Percentiles rank a stretch among this genome's conserved stretches.
These are phyloP conservation scores for Enteromius treurensis DNA, from an alignment of 2,797 vertebrate species.

Conservation along the genomic window DNA sequence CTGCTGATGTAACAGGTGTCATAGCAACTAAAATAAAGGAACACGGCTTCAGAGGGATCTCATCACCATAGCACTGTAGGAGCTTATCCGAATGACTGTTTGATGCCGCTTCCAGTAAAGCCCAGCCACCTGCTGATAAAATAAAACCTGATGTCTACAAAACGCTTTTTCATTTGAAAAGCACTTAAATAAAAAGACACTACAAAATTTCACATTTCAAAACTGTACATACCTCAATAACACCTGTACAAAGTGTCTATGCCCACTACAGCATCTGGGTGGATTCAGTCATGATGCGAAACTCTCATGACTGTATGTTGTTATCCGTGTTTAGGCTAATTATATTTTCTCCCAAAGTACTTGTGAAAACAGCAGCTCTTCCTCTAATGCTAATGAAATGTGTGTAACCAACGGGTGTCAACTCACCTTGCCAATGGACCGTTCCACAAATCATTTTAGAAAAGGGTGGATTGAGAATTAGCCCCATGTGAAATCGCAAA, in stretches of 20 bases:
- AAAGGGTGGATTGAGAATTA: constrained; percentile 14
- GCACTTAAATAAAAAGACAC: not conserved
- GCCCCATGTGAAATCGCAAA: not conserved
- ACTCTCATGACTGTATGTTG: not conserved
- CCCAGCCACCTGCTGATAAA: not conserved
- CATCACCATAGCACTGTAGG: constrained; percentile 1
- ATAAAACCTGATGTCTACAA: not conserved
- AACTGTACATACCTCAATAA: constrained; percentile 22
- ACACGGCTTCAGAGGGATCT: constrained; percentile 25
- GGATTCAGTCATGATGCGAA: constrained; percentile 19
- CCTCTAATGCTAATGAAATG: constrained; percentile 51
- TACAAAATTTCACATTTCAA: not conserved
- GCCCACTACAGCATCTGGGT: constrained; percentile 3
- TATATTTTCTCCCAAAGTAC: not conserved
- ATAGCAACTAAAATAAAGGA: constrained; percentile 38
- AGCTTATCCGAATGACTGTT: constrained; percentile 14
- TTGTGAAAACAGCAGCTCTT: constrained; percentile 44
- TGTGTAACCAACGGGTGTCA: constrained; percentile 40
- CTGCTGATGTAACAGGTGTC: constrained; percentile 55
- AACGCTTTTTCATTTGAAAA: not conserved
- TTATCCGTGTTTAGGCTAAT: constrained; percentile 14
- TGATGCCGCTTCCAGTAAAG: constrained; percentile 13
- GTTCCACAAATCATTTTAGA: constrained; percentile 50
- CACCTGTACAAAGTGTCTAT: not conserved
- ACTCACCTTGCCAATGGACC: constrained; percentile 60